Evolutionary conservation across 2,797 vertebrate genomes (phyloP), one percentile per base, ranked within the genome.

Genomic region (Sebastes matsubarae): DNA sequence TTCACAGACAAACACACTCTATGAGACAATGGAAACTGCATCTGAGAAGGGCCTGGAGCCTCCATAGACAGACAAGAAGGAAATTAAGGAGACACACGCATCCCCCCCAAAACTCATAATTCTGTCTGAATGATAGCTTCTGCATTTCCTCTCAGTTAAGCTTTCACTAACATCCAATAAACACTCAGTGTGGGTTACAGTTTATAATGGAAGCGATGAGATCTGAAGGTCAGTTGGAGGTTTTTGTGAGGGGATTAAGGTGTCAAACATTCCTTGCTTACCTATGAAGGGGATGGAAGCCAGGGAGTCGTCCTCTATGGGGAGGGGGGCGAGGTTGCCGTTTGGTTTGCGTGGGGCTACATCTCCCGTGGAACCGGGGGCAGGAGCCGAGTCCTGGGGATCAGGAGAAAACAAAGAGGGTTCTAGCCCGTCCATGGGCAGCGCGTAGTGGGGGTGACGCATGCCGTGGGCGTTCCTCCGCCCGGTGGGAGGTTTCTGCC

Each of bases 261-360:
- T 8, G 59, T 72, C 50, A 18, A 20, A 29, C 57, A 63, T 36
- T 52, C 0, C n/a, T 68, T 22, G 4, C 97, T 97, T 95, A 99
- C 98, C 98, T 66, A 99, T 99, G 91, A 97, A 99, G 42, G 98
- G 98, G 80, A 99, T 99, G 82, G 98, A 98, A 0, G 98, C 98
- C 93, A 99, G 91, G 1, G 97, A 98, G 88, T 99, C 98, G 22
- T 99, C 97, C 2, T 98, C 96, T 16, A 96, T 85, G 0, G 95
- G 93, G 75, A 98, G 87, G 1, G 97, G 96, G 58, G 97, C 95
- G 29, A 98, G 91, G 11, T 91, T 96, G 81, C 95, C 95, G n/a
- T 96, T 96, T 3, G 87, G 91, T 79, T 95, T 94, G 5, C 90
- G 90, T n/a, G 87, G 89, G 8, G 86, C 87, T 32, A 79, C 72